These are phyloP conservation scores for Silurus asotus DNA, from an alignment of 2,113 vertebrate species.

Conservation along the genomic window DNA sequence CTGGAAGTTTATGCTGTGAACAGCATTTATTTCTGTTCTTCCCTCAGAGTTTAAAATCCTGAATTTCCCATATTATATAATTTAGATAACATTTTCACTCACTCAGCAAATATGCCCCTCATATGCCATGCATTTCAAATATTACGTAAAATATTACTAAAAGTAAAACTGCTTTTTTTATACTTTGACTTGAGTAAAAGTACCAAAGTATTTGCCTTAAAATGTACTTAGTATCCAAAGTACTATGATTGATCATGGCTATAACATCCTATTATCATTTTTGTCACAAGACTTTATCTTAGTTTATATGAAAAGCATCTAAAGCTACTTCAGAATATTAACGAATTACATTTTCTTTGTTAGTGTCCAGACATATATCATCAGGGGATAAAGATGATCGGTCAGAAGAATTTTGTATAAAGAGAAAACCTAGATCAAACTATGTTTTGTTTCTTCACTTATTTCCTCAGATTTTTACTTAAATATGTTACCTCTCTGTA, in stretches of 20 bases:
- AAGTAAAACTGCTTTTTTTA: no score
- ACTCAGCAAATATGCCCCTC: background rate
- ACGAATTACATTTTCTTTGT: no score
- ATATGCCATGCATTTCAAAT: no score
- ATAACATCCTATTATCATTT: no score
- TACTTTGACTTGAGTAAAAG: no score
- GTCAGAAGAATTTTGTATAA: background rate
- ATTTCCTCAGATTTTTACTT: background rate
- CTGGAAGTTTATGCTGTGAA: background rate
- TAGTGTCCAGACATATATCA: background rate
- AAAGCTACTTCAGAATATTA: no score
- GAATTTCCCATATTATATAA: background rate
- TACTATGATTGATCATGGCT: no score
- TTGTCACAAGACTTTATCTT: no score
- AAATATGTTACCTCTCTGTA: background rate
- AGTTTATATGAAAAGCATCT: no score
- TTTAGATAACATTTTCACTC: background rate
- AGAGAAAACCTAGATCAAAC: background rate
- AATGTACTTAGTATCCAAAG: no score
- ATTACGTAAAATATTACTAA: no score
- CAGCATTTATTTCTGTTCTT: background rate
- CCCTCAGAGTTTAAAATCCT: background rate
- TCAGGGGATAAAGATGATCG: background rate
- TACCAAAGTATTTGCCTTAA: no score
- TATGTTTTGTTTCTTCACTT: background rate